Conservation (phyloP, 2,888 invertebrate species). For the Antheraea yamamai region DNA sequence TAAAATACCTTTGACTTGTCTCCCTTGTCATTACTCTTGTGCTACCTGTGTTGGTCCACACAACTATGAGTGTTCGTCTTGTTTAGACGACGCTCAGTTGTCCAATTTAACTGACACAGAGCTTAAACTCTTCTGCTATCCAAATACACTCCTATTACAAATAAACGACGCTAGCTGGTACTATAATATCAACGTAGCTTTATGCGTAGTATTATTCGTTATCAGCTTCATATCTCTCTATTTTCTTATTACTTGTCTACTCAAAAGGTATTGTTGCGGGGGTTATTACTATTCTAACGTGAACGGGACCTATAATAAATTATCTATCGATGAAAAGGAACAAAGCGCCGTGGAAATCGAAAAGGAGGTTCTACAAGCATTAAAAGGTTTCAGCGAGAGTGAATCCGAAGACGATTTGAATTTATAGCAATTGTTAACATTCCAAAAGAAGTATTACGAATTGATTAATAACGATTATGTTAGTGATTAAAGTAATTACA, state of each 20-base stretch:
- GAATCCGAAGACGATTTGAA: constrained; percentile 71
- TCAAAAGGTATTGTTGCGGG: constrained; percentile 55
- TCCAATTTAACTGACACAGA: constrained; percentile 66
- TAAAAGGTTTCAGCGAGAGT: constrained; percentile 66
- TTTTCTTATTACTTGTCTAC: constrained; percentile 48
- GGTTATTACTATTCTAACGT: constrained; percentile 61
- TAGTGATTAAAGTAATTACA: constrained; percentile 42
- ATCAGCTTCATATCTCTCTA: constrained; percentile 56
- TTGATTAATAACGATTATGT: constrained; percentile 47
- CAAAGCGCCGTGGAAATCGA: constrained; percentile 69
- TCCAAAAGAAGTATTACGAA: constrained; percentile 58
- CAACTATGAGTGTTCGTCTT: constrained; percentile 86
- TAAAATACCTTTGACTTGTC: constrained; percentile 75
- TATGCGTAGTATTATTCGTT: constrained; percentile 60
- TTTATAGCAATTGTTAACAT: constrained; percentile 62
- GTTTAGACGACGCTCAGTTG: constrained; percentile 85
- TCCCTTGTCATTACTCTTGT: constrained; percentile 89
- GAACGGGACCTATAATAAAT: constrained; percentile 64
- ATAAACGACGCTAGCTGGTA: constrained; percentile 72
- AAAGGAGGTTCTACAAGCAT: constrained; percentile 69
- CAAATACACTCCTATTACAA: constrained; percentile 67
- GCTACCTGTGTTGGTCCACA: constrained; percentile 85
- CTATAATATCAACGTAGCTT: constrained; percentile 67
- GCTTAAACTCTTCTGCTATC: constrained; percentile 76
- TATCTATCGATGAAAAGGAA: constrained; percentile 66